Conservation (phyloP, 2,113 vertebrate species). For the Rhinogobius similis region DNA sequence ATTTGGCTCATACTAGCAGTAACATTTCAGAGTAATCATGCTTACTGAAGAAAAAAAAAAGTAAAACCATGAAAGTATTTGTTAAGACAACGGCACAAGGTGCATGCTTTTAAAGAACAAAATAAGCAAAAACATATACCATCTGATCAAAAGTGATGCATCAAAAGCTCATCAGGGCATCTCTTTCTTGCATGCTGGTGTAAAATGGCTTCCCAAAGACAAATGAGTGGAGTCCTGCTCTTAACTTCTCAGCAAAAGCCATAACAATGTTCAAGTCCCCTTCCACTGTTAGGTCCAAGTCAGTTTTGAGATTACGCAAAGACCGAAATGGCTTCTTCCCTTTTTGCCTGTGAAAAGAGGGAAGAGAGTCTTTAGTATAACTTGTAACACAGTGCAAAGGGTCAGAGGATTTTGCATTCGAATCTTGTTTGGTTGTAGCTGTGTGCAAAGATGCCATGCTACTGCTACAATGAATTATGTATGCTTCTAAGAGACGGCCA, state of each 20-base stretch:
- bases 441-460: constrained; percentile 24
- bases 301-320: constrained; percentile 89
- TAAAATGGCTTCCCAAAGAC: constrained; percentile 93
- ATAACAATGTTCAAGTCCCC: constrained; percentile 96
- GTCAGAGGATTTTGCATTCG: constrained; percentile 36
- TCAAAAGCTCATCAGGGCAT: constrained; percentile 91
- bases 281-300: constrained; percentile 91
- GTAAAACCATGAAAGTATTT: constrained; percentile 8
- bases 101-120: constrained; percentile 19
- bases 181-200: constrained; percentile 92
- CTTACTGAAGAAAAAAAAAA: constrained; percentile 22
- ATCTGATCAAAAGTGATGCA: not conserved
- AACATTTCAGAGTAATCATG: constrained; percentile 15
- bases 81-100: not conserved
- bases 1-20: constrained; percentile 43
- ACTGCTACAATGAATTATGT: constrained; percentile 53
- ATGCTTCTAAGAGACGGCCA: constrained; percentile 43
- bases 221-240: constrained; percentile 92
- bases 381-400: constrained; percentile 17
- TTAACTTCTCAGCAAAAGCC: constrained; percentile 96
- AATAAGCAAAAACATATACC: not conserved
- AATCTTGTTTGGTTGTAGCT: constrained; percentile 42
- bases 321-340: constrained; percentile 94
- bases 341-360: constrained; percentile 83
- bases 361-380: not conserved